Base-by-base conservation (phyloP, 2,797 vertebrate species). In the Eulemur mongoz region DNA sequence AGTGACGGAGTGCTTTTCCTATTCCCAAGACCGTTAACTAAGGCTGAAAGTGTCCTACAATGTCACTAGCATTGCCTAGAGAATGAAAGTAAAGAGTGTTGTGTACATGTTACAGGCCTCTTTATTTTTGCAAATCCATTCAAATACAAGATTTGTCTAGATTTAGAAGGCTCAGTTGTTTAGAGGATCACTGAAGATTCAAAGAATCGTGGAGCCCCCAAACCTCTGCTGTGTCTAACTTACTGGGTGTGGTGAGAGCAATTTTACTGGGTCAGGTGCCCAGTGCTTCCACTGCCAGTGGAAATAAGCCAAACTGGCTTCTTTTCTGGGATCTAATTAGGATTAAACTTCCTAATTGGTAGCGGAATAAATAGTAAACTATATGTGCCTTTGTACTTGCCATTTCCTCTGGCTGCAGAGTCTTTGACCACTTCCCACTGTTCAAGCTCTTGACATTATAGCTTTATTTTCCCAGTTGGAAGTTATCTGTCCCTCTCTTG, bases 281-380 rank as follows among this genome's bases (percentile, higher is more conserved):
- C 67, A 72, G n/a, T 15, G 32, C 84, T 81, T 75, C 65, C 38
- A 82, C 22, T 92, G 84, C 90, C 92, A 93, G 38, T 93, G 90
- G 92, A 96, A 96, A 89, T 93, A 90, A 95, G 82, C 52, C 92
- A 73, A 93, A 73, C 50, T 90, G 84, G 82, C 73, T 92, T 95
- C 63, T 72, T 81, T 94, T 92, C 73, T 78, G 32, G n/a, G 40
- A 73, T 81, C 32, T 96, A 92, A 92, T 94, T 95, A 80, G 81
- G 78, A 84, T 93, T 95, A 95, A 95, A 93, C 30, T 70, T 86
- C 86, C 52, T 43, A 93, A 80, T 38, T 75, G 88, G 75, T 85
- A 83, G 86, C 84, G 93, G 65, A 89, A 84, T 70, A 83, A 96
- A 82, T 70, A 88, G 88, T 75, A 94, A 91, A 48, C 57, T 61